A percentile compares a stretch with the other conserved stretches of the same genome.
Evolutionary conservation across 2,888 invertebrate species (phyloP).

Genomic region (Zelleria hepariella): DNA sequence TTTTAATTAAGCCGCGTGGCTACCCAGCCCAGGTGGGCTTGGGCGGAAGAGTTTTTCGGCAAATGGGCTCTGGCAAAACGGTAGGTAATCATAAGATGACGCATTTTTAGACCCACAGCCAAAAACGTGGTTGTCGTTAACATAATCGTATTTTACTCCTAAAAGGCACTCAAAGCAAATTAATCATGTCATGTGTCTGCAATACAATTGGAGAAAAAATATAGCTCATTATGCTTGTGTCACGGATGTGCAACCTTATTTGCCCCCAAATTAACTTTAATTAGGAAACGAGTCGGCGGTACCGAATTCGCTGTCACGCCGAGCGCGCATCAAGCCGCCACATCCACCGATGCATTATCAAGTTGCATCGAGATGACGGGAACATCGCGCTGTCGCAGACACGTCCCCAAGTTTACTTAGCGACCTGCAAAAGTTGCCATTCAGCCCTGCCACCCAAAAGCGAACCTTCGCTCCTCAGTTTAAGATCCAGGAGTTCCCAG

Average conservation of each 20-base stretch:
- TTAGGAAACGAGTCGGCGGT: not conserved
- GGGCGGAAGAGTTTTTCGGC: not conserved
- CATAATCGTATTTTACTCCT: too few species aligned
- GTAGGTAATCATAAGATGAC: too few species aligned
- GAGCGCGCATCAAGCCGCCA: constrained; percentile 4
- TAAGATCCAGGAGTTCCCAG: not conserved
- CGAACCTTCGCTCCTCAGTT: not conserved
- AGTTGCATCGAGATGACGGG: constrained; percentile 61
- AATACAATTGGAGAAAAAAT: too few species aligned
- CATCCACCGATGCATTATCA: constrained; percentile 50
- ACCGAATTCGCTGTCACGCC: not conserved
- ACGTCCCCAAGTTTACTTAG: constrained; percentile 62
- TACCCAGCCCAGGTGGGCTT: not conserved
- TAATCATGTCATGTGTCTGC: too few species aligned
- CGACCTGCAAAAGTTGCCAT: not conserved
- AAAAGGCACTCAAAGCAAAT: too few species aligned
- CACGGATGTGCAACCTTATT: not conserved
- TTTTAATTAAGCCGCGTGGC: not conserved
- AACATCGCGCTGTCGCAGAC: constrained; percentile 60
- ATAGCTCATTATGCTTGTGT: not conserved
- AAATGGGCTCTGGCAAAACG: too few species aligned
- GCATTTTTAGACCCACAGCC: too few species aligned
- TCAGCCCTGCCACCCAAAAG: not conserved
- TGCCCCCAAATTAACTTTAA: not conserved
- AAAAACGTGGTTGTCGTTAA: too few species aligned